Conservation (phyloP, 2,797 vertebrate genomes). For the Jordanella pulchra region DNA sequence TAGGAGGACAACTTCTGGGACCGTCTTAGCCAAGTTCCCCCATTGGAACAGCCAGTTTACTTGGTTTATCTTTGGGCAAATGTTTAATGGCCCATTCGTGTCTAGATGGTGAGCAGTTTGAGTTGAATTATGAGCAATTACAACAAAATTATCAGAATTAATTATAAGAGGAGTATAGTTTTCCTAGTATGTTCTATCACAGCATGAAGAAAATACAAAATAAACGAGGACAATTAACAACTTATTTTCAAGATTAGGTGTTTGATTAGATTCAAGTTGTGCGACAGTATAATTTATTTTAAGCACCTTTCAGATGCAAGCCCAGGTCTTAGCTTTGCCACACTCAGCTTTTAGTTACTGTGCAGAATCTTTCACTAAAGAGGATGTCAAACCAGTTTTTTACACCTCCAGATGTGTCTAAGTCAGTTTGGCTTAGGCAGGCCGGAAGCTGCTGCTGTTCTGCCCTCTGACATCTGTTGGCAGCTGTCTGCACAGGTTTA, state of each 20-base stretch:
- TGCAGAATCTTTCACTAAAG: constrained; percentile 53
- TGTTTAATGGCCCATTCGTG: constrained; percentile 1
- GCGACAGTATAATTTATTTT: not conserved
- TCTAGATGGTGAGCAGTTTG: not conserved
- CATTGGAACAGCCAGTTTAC: not conserved
- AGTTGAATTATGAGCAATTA: constrained; percentile 1
- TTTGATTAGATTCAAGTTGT: constrained; percentile 7
- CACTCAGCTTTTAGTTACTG: constrained; percentile 26
- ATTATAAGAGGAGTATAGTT: not conserved
- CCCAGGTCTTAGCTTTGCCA: not conserved
- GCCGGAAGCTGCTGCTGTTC: constrained; percentile 53
- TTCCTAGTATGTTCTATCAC: not conserved
- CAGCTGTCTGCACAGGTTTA: constrained; percentile 73
- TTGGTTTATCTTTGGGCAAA: not conserved
- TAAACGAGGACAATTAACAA: no score
- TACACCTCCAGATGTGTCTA: constrained; percentile 61
- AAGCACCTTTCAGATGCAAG: not conserved
- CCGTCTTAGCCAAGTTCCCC: no score
- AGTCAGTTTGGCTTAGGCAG: constrained; percentile 43
- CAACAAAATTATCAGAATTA: not conserved
- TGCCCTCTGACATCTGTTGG: constrained; percentile 65
- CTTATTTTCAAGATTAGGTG: not conserved
- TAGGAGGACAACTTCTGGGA: not conserved
- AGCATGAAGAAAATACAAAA: not conserved
- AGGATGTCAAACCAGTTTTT: constrained; percentile 64